Evolutionary conservation across 1,140 invertebrate genomes (phyloP).

Genomic region (Acyrthosiphon pisum): DNA sequence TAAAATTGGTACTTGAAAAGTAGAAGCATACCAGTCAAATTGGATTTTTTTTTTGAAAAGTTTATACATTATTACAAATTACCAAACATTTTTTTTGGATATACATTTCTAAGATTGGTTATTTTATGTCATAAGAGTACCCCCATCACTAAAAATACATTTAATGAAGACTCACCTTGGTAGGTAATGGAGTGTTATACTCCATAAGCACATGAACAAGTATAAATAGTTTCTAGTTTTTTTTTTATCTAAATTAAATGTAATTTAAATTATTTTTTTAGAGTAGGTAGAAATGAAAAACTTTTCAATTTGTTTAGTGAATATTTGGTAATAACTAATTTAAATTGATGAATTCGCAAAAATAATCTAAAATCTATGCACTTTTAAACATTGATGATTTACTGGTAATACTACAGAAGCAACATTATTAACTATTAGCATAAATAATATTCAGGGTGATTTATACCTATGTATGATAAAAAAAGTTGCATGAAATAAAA

Average conservation of each 20-base stretch:
- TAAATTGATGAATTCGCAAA: too few species aligned
- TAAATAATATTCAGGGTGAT: too few species aligned
- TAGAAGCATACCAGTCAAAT: background rate
- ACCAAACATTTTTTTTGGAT: background rate
- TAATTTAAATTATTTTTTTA: background rate
- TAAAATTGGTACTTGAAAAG: background rate
- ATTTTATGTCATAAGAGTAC: background rate
- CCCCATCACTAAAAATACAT: background rate
- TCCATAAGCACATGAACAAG: background rate
- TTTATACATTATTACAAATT: background rate
- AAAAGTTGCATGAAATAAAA: too few species aligned
- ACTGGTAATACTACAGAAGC: too few species aligned
- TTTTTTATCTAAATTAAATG: background rate
- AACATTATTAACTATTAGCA: too few species aligned
- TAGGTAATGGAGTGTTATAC: background rate
- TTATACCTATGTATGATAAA: too few species aligned
- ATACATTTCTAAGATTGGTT: background rate
- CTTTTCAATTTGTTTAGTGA: background rate
- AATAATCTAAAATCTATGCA: too few species aligned
- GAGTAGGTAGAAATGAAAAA: background rate
- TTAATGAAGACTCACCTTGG: background rate
- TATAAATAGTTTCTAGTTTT: background rate
- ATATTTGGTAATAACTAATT: too few species aligned
- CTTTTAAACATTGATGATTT: too few species aligned
- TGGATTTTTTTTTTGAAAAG: background rate